A percentile compares a stretch with the other conserved stretches of the same genome.
Conservation (phyloP, 2,888 invertebrate species). For the Geotrupes spiniger region DNA sequence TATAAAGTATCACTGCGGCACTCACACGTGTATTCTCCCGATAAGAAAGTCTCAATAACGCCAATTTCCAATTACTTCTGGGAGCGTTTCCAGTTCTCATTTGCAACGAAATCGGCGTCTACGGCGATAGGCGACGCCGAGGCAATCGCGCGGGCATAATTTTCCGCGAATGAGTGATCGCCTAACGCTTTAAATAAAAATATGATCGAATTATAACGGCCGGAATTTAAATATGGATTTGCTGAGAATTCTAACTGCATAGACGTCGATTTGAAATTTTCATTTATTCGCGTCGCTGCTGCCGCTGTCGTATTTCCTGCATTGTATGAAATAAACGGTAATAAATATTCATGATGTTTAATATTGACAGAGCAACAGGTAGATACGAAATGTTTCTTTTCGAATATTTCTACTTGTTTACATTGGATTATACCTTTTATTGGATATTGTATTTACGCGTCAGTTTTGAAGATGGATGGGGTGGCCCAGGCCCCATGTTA, state of each 20-base stretch:
- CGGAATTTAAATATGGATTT: too few relatives aligned
- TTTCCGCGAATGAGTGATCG: background rate
- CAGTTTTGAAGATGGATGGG: too few relatives aligned
- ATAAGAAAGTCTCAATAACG: too few relatives aligned
- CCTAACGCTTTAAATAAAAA: too few relatives aligned
- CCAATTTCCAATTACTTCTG: too few relatives aligned
- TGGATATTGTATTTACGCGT: constrained; percentile 9
- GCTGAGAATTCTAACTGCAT: too few relatives aligned
- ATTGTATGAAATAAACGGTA: constrained; percentile 22
- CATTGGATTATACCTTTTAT: constrained; percentile 5
- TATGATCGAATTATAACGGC: too few relatives aligned
- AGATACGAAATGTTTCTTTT: constrained; percentile 23
- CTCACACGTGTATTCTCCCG: too few relatives aligned
- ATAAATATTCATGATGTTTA: constrained; percentile 29
- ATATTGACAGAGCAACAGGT: constrained; percentile 29
- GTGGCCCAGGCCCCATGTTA: too few relatives aligned
- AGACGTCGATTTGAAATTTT: too few relatives aligned
- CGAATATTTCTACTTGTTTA: constrained; percentile 25
- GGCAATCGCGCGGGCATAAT: background rate
- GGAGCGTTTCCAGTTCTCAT: background rate
- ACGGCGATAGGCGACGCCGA: background rate
- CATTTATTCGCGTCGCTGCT: too few relatives aligned
- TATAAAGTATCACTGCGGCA: background rate
- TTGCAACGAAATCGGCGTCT: background rate
- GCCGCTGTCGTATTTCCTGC: too few relatives aligned